These are phyloP conservation scores for Shargacucullia verbasci DNA, from an alignment of 2,888 invertebrate genomes.

Conservation along the genomic window DNA sequence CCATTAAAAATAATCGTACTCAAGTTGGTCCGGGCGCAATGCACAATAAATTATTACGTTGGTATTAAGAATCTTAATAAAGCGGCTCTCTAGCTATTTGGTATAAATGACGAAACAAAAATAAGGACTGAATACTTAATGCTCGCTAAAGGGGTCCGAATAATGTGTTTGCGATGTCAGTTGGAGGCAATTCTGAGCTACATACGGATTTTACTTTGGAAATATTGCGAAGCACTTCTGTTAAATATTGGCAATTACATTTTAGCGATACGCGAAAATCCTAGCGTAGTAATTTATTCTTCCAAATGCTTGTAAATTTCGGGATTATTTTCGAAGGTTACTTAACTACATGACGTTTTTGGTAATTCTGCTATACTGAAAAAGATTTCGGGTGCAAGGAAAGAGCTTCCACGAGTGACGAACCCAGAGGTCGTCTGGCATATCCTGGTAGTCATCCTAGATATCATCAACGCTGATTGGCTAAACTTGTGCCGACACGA, in stretches of 20 bases:
- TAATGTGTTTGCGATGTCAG: conserved; percentile 57
- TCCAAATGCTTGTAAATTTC: conserved; percentile 53
- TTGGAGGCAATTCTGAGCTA: conserved; percentile 50
- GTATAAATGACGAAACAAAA: conserved; percentile 85
- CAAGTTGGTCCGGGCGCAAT: conserved; percentile 65
- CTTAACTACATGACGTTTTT: conserved; percentile 36
- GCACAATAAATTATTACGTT: conserved; percentile 67
- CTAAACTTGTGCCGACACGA: too few relatives aligned
- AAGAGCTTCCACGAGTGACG: too few relatives aligned
- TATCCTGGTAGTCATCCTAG: too few relatives aligned
- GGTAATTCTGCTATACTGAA: conserved; percentile 11
- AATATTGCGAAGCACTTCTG: conserved; percentile 57
- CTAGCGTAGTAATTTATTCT: conserved; percentile 56
- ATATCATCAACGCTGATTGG: too few relatives aligned
- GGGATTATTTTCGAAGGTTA: conserved; percentile 51
- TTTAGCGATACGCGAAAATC: conserved; percentile 61
- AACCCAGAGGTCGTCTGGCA: too few relatives aligned
- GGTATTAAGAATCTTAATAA: conserved; percentile 83
- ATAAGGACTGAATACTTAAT: conserved; percentile 83
- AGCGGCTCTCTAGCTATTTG: conserved; percentile 78
- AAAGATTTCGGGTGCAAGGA: neutral
- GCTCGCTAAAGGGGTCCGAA: conserved; percentile 61
- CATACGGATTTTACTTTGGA: conserved; percentile 54
- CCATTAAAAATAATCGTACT: conserved; percentile 73
- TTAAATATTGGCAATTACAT: conserved; percentile 63